Conservation (phyloP, 2,113 vertebrate genomes). For the Vanacampus margaritifer region DNA sequence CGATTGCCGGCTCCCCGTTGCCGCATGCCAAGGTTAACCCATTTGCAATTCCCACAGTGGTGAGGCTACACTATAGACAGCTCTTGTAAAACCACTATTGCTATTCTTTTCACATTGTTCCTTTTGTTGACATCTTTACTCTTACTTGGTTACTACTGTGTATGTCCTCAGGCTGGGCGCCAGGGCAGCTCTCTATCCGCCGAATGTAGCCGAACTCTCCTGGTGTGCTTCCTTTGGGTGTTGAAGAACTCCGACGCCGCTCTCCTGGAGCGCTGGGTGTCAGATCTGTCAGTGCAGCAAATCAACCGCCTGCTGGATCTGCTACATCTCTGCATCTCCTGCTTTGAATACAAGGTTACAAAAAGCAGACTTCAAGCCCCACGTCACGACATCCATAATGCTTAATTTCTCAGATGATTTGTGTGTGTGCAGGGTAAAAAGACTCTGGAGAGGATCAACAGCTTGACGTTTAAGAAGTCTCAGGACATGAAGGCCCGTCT, state of each 20-base stretch:
- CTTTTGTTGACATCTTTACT: background rate
- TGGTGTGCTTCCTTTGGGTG: constrained; percentile 87
- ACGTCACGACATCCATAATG: background rate
- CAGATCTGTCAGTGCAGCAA: constrained; percentile 80
- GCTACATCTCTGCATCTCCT: constrained; percentile 83
- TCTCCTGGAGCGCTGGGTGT: constrained; percentile 83
- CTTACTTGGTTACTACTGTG: background rate
- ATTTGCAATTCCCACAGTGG: constrained; percentile 74
- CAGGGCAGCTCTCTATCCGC: constrained; percentile 77
- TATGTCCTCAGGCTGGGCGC: constrained; percentile 72
- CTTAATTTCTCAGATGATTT: background rate
- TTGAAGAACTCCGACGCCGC: constrained; percentile 82
- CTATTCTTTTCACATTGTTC: background rate
- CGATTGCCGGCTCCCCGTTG: constrained; percentile 86
- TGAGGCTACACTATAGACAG: constrained; percentile 60
- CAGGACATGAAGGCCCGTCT: constrained; percentile 91
- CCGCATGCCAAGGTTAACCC: constrained; percentile 75
- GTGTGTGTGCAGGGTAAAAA: constrained; percentile 77
- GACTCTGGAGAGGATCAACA: constrained; percentile 85
- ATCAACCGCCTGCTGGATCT: constrained; percentile 85
- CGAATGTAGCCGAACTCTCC: constrained; percentile 83
- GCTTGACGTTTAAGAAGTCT: constrained; percentile 89
- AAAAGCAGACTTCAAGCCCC: background rate
- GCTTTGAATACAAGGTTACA: constrained; percentile 88
- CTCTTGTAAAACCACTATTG: constrained; percentile 7